Evolutionary conservation across 2,888 invertebrate species (phyloP).

Genomic region (Octodonta nipae): DNA sequence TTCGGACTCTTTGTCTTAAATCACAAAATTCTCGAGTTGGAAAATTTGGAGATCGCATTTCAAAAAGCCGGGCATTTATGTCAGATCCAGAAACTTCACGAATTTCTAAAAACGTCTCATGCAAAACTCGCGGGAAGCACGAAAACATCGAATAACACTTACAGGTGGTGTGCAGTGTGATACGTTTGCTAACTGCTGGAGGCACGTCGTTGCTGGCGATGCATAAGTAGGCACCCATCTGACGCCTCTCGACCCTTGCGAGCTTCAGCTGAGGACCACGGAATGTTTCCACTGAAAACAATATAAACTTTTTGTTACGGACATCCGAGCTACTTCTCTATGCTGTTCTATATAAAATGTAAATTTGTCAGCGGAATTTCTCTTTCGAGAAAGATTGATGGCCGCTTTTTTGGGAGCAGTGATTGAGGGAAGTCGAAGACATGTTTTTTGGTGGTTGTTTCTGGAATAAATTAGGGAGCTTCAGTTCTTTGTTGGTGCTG

Average conservation of each 20-base stretch:
- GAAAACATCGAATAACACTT: slow-evolving; percentile 36
- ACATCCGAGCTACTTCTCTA: not conserved
- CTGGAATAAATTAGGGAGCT: no score
- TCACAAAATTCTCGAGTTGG: no score
- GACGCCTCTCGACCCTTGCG: slow-evolving; percentile 42
- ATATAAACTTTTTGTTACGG: slow-evolving; percentile 3
- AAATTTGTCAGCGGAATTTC: slow-evolving; percentile 7
- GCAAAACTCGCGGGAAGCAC: no score
- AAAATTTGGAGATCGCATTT: no score
- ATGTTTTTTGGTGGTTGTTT: no score
- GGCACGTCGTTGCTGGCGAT: slow-evolving; percentile 50
- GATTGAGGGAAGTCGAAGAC: no score
- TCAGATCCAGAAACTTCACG: slow-evolving; percentile 2
- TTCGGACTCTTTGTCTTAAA: no score
- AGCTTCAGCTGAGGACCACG: slow-evolving; percentile 43
- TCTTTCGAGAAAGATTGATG: no score
- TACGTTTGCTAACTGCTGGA: slow-evolving; percentile 52
- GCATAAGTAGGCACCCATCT: slow-evolving; percentile 51
- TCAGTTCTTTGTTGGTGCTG: no score
- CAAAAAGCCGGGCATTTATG: slow-evolving; percentile 2
- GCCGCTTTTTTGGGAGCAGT: no score
- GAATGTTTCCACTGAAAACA: slow-evolving; percentile 38
- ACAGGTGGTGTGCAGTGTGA: slow-evolving; percentile 62
- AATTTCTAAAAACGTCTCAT: no score
- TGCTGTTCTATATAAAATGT: slow-evolving; percentile 10